Evolutionary conservation across 2,888 invertebrate genomes (phyloP), one percentile per base, ranked within the genome.

Genomic region (Eledona agricola): DNA sequence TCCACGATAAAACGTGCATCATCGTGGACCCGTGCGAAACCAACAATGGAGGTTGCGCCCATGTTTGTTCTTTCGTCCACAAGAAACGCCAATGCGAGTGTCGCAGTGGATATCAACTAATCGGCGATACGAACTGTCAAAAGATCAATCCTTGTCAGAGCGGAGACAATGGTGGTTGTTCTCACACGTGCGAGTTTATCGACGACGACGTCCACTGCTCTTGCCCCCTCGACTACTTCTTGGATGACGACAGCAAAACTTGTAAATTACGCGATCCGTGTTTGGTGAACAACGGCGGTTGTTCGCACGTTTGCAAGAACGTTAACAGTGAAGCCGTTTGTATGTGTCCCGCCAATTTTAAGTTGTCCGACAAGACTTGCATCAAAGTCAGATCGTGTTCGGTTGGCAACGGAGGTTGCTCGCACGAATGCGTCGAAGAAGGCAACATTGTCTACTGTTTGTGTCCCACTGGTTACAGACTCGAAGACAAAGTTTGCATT

Each of bases 41-140:
- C 4, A 66, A 77, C 29, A 83, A 84, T 55, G 83, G 82, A 1
- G 82, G 82, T n/a, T 86, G 85, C 67, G 79, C 80, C 1, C 79
- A 81, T 56, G 70, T 70, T 12, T 84, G 85, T 54, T 49, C 55
- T 74, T 72, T 10, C 3, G 76, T 77, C 1, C 67, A 75, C 4
- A 83, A 81, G 0, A 75, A 78, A 32, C 79, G 78, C 34, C 73
- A 72, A 31, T 84, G 84, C 60, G 67, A 76, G 0, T 84, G 84
- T 64, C 77, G 79, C 0, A 65, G 70, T 9, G 81, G 80, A 1
- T 75, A 73, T 49, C 71, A 76, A 22, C 64, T 80, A 11, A 69
- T 68, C 2, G 66, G 65, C 20, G 69, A 70, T 1, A 73, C 72
- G 3, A 72, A 70, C 2, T 72, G 75, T 38, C 47, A 66, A 0